phyloP scores from a whole-genome alignment of 2,888 invertebrate genomes.

The Morpho deidamia region DNA sequence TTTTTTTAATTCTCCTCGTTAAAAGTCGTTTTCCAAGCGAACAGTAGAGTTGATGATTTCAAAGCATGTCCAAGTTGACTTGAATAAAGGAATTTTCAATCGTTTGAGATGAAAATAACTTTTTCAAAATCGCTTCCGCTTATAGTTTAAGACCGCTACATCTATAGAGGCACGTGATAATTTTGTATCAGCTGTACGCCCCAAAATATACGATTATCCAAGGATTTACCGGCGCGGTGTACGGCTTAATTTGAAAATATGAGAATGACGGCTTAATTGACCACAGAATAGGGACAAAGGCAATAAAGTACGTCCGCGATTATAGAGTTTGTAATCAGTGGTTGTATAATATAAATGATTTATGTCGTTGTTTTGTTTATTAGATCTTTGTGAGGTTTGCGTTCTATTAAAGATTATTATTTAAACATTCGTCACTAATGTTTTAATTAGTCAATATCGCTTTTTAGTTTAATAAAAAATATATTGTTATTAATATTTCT shows the following conservation, averaged over 20 bases:
- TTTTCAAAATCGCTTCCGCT: slow-evolving; percentile 9
- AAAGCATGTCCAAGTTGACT: neutral
- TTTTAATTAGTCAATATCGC: too few species aligned
- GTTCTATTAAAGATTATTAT: neutral
- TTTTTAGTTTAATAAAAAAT: neutral
- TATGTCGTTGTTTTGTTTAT: slow-evolving; percentile 3
- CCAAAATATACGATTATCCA: slow-evolving; percentile 59
- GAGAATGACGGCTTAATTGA: slow-evolving; percentile 58
- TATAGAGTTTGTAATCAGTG: slow-evolving; percentile 12
- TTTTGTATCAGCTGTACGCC: slow-evolving; percentile 40
- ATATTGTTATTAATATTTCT: too few species aligned
- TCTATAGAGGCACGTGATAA: slow-evolving; percentile 37
- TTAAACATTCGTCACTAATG: neutral
- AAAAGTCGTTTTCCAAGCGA: too few species aligned
- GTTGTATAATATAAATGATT: slow-evolving; percentile 7
- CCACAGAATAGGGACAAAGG: slow-evolving; percentile 37
- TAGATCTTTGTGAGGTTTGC: neutral
- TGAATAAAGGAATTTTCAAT: neutral
- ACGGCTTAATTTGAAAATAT: slow-evolving; percentile 69
- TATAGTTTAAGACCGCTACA: slow-evolving; percentile 18
- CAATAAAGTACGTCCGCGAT: slow-evolving; percentile 18
- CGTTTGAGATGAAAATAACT: slow-evolving; percentile 2
- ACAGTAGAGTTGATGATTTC: too few species aligned
- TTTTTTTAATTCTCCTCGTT: too few species aligned
- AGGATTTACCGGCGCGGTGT: slow-evolving; percentile 55